phyloP scores from a whole-genome alignment of 2,113 vertebrate species.

The Petroica traversi region DNA sequence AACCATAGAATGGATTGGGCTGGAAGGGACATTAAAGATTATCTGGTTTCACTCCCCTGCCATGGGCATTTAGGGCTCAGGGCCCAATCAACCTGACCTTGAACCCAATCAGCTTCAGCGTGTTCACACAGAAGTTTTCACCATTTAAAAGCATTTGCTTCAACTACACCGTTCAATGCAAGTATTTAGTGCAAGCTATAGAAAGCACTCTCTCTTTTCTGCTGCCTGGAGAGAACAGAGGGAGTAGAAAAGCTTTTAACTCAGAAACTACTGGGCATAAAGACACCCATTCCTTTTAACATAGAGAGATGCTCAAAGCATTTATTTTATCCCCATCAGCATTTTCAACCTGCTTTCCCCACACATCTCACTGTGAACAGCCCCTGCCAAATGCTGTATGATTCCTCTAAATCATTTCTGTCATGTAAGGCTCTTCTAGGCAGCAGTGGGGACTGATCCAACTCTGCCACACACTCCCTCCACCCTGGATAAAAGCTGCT shows the following conservation, averaged over 20 bases:
- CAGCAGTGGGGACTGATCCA: background rate
- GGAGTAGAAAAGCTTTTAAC: background rate
- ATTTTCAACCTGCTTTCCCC: background rate
- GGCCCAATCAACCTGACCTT: background rate
- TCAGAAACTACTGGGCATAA: background rate
- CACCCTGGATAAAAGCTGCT: background rate
- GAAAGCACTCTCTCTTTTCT: background rate
- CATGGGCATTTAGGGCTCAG: background rate
- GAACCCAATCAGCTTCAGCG: background rate
- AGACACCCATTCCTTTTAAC: background rate
- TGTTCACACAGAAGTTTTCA: background rate
- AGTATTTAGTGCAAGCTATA: background rate
- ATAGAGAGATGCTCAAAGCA: background rate
- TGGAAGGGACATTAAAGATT: background rate
- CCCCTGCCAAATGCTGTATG: background rate
- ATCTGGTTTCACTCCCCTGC: background rate
- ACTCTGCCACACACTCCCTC: background rate
- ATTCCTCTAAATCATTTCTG: background rate
- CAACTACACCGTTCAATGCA: accelerated
- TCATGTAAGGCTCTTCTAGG: background rate
- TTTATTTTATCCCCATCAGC: background rate
- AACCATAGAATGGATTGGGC: background rate
- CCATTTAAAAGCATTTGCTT: background rate
- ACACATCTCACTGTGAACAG: background rate
- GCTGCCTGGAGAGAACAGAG: background rate